Base-by-base conservation (phyloP, 1,140 invertebrate genomes). In the Nasonia vitripennis region DNA sequence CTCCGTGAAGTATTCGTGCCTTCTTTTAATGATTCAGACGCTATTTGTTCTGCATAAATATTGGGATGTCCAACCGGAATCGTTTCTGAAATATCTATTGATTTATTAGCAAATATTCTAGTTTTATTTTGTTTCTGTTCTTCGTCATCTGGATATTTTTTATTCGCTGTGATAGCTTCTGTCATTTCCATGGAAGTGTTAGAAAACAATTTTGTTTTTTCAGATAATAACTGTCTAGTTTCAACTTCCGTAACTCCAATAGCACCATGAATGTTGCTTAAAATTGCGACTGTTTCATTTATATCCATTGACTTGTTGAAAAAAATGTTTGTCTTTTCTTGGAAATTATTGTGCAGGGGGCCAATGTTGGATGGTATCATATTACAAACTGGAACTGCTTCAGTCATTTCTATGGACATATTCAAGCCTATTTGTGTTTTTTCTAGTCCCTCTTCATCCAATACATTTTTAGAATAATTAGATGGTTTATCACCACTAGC, bases 151-250 rank as follows among this genome's bases (percentile, higher is more conserved):
- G 23, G 34, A 51, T 31, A 48, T 70, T 77, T 77, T 27, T 10
- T 31, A 78, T 23, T 71, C 3, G 9, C 11, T 81, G 37, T 23
- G 37, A 86, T 23, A 27, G 51, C 77, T 77, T 71, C 73, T 12
- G 83, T 84, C 6, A 86, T 41, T 67, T 86, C 82, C 85, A 84
- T 87, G 31, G 81, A 81, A 2, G 51, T 48, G 27, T 82, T 82
- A 37, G 51, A 31, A 37, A 85, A 81, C 55, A 80, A 41, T 74
- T 75, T 77, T 17, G 62, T 83, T 41, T 86, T 48, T 81, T 48
- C 34, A 41, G 14, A 12, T 10, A 81, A 70, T 23, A 45, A 23
- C 4, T 41, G 27, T 62, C 11, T 14, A 20, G 17, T 27, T 70
- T 55, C 51, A 27, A 70, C 23, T 23, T n/a, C 6, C 17, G 12